Percentiles rank a stretch among this genome's conserved stretches.
These are phyloP conservation scores for Uropetala carovei DNA, from an alignment of 2,888 invertebrate species.

Conservation along the genomic window DNA sequence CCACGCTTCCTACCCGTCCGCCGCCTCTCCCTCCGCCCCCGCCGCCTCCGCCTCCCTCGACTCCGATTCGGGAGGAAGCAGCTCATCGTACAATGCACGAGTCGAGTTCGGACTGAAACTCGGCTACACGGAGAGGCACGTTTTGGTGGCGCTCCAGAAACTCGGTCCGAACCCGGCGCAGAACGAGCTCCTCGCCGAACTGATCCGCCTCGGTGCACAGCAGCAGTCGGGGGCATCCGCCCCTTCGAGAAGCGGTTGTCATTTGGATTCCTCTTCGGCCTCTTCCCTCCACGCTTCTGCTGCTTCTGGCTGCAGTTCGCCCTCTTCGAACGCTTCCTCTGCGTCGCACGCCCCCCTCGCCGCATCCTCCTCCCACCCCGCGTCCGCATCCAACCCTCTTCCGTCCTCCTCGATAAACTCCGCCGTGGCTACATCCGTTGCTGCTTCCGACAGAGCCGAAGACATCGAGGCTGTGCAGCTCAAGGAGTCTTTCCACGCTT, in stretches of 20 bases:
- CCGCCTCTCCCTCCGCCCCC: constrained; percentile 71
- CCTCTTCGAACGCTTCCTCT: constrained; percentile 66
- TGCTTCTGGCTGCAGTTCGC: constrained; percentile 69
- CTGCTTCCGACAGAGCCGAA: constrained; percentile 56
- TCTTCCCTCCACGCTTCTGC: constrained; percentile 66
- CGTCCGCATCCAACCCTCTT: constrained; percentile 11
- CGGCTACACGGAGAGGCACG: constrained; percentile 92
- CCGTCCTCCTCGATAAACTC: constrained; percentile 60
- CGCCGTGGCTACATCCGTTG: constrained; percentile 68
- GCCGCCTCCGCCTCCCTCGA: constrained; percentile 66
- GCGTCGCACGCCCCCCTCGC: constrained; percentile 66
- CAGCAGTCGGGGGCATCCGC: constrained; percentile 72
- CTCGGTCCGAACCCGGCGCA: constrained; percentile 91
- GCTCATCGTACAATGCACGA: constrained; percentile 77
- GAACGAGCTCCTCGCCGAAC: constrained; percentile 91
- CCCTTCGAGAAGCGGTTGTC: constrained; percentile 41
- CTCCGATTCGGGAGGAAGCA: constrained; percentile 69
- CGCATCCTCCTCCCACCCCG: constrained; percentile 62
- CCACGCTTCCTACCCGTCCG: constrained; percentile 65
- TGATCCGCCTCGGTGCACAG: constrained; percentile 87
- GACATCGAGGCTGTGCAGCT: constrained; percentile 53
- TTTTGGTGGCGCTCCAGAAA: constrained; percentile 88
- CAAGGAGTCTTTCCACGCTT: constrained; percentile 21
- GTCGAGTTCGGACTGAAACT: constrained; percentile 94
- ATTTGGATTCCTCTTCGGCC: neutral